phyloP scores from a whole-genome alignment of 2,113 vertebrate species.

The Vombatus ursinus region DNA sequence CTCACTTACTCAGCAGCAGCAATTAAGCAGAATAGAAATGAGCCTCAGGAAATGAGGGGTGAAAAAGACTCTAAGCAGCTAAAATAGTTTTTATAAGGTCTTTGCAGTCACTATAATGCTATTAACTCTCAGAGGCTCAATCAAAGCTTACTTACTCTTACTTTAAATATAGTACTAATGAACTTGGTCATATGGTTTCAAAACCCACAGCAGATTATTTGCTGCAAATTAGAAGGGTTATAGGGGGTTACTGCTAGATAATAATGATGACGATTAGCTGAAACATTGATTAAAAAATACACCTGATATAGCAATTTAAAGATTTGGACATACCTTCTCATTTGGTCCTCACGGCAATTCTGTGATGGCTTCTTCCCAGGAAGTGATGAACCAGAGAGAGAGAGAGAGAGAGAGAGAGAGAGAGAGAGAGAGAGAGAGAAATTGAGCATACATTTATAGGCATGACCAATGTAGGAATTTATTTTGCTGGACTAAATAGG shows the following conservation, averaged over 20 bases:
- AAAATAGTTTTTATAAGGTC: not conserved
- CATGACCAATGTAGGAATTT: not conserved
- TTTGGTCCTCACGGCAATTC: not conserved
- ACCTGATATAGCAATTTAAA: not conserved
- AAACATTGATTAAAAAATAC: not conserved
- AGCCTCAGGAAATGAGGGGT: not conserved
- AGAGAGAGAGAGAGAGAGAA: not conserved
- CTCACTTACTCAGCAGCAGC: not conserved
- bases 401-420: not conserved
- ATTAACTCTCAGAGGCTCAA: not conserved
- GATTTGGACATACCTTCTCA: not conserved
- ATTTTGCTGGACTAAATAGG: not conserved
- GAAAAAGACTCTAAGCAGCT: not conserved
- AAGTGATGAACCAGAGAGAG: not conserved
- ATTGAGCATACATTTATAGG: not conserved
- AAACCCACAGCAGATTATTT: not conserved
- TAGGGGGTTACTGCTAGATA: not conserved
- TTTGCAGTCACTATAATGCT: not conserved
- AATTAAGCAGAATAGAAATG: not conserved
- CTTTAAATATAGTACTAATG: not conserved
- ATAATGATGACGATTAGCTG: not conserved
- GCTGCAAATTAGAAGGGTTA: not conserved
- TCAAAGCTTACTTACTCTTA: not conserved
- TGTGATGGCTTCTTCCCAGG: not conserved
- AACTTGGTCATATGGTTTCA: not conserved